Evolutionary conservation across 2,797 vertebrate species (phyloP).

Genomic region (Streptopelia turtur): DNA sequence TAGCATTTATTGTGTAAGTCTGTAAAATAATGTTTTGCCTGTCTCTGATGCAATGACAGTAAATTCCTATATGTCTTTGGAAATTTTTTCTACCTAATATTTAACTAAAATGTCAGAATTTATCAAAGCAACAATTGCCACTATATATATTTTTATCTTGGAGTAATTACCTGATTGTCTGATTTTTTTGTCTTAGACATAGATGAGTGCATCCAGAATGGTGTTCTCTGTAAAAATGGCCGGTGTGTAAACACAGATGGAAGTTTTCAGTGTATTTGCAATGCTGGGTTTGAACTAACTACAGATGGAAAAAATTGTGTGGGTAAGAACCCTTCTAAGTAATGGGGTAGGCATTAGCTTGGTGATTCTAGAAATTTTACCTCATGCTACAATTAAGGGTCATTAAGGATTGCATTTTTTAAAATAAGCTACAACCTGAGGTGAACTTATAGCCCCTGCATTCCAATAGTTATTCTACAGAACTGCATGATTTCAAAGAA

Average conservation of each 20-base stretch:
- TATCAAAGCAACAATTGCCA: neutral
- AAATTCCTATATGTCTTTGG: neutral
- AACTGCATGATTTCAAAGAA: neutral
- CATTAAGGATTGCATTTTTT: neutral
- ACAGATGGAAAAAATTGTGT: slow-evolving; percentile 78
- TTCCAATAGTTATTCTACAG: neutral
- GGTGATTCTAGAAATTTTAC: neutral
- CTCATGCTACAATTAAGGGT: neutral
- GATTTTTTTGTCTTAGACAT: slow-evolving; percentile 60
- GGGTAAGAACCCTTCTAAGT: slow-evolving; percentile 67
- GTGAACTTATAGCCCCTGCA: neutral
- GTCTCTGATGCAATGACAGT: neutral
- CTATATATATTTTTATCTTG: neutral
- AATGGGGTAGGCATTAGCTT: neutral
- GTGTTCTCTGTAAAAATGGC: slow-evolving; percentile 79
- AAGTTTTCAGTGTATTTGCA: slow-evolving; percentile 84
- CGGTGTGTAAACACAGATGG: slow-evolving; percentile 82
- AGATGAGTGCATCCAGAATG: slow-evolving; percentile 81
- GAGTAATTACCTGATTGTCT: neutral
- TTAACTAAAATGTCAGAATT: neutral
- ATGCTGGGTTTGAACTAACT: slow-evolving; percentile 80
- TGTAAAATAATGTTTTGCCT: neutral
- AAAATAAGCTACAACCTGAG: neutral
- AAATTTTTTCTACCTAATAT: neutral
- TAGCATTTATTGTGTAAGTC: neutral